phyloP scores from a whole-genome alignment of 2,797 vertebrate species.

The Astyanax mexicanus region DNA sequence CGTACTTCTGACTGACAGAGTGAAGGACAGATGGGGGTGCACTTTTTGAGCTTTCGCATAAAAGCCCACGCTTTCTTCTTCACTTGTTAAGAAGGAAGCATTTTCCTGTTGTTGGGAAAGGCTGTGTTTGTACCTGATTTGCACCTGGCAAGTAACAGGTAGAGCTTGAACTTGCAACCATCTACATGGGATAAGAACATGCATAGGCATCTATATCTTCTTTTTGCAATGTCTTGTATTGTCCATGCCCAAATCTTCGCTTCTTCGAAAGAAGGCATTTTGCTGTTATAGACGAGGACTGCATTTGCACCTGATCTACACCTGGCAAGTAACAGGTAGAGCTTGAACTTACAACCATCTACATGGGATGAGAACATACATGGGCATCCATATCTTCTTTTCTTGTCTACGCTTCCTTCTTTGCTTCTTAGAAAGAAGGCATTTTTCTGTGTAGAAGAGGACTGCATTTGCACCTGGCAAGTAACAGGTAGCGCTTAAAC shows the following conservation, averaged over 20 bases:
- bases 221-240: too few relatives aligned
- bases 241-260: too few relatives aligned
- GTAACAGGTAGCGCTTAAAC: background rate
- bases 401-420: too few relatives aligned
- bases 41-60: constrained; percentile 25
- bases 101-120: constrained; percentile 17
- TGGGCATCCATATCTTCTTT: background rate
- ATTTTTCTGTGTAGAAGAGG: constrained; percentile 20
- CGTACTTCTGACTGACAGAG: constrained; percentile 8
- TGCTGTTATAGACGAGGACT: constrained; percentile 11
- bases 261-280: constrained; percentile 33
- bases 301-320: constrained; percentile 40
- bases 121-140: constrained; percentile 39
- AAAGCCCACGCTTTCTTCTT: constrained; percentile 14
- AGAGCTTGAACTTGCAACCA: background rate
- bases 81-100: constrained; percentile 26
- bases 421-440: constrained; percentile 23
- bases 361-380: constrained; percentile 58
- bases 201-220: background rate
- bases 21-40: constrained; percentile 2
- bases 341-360: constrained; percentile 31
- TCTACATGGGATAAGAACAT: constrained; percentile 62
- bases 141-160: background rate
- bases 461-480: constrained; percentile 30
- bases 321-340: background rate